Base-by-base conservation (phyloP, 2,113 vertebrate genomes). In the Syngnathus floridae region DNA sequence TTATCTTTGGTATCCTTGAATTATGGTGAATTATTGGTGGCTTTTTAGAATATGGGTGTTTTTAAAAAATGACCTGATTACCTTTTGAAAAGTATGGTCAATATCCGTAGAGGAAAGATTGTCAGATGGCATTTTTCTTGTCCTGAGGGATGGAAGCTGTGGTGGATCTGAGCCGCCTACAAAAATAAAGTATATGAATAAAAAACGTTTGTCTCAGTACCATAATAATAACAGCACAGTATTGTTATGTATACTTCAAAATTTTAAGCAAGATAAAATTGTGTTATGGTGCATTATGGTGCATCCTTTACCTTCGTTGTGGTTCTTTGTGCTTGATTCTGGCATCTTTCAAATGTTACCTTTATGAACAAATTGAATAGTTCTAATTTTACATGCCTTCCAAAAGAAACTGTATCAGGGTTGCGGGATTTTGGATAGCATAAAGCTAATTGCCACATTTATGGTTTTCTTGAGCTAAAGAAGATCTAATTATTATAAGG, bases 61-160 rank as follows among this genome's bases (percentile, higher is more conserved):
- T 10, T 7, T 5, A 12, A 56, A 56, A 4, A 43, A 37, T 7
- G 7, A 41, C 21, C 9, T 16, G 31, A 65, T 60, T 63, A 85
- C 84, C 82, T 81, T 71, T 26, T 54, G 16, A 19, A 65, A 36
- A 68, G 21, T 1, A 45, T 51, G 26, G 31, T 66, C 64, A 56
- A 38, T 64, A 35, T 69, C 35, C 13, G 22, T 37, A 0, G 55
- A 49, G 8, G 21, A 26, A 1, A 13, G 22, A 4, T 71, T 62
- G 16, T 79, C 75, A 17, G 48, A 38, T 43, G 60, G 35, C 65
- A 75, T 85, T 71, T 79, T 82, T 31, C 60, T 86, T 46, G 71
- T 70, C 49, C 77, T 73, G 38, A 77, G 70, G 5, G 65, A 38
- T 3, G 57, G 70, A 31, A 49, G 36, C 19, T 67, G 66, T 2